These are phyloP conservation scores for Nothocercus nigrocapillus DNA, from an alignment of 2,113 vertebrate genomes.

Conservation along the genomic window DNA sequence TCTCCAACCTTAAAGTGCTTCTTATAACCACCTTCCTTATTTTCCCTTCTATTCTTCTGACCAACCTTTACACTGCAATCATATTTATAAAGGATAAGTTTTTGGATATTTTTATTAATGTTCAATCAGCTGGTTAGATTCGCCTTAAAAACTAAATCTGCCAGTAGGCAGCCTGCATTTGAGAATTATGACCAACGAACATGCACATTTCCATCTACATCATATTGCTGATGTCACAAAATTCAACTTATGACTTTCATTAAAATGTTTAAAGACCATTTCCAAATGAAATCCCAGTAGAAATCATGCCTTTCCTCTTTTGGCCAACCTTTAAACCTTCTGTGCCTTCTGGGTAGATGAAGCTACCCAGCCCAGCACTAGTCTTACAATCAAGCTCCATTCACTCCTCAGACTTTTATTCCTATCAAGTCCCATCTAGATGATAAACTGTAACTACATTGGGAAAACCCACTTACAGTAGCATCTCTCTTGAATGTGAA, in stretches of 20 bases:
- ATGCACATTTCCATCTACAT: neutral
- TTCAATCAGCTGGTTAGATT: neutral
- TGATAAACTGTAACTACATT: neutral
- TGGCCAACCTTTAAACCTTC: neutral
- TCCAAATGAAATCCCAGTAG: neutral
- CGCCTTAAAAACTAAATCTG: neutral
- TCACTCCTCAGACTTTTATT: neutral
- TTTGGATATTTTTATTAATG: neutral
- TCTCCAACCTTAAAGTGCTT: neutral
- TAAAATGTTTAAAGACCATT: constrained; percentile 9
- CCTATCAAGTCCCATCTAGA: neutral
- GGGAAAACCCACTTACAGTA: neutral
- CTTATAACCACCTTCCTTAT: neutral
- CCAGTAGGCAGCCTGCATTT: neutral
- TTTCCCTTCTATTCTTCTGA: neutral
- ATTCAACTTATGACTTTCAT: neutral
- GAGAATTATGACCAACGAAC: neutral
- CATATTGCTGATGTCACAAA: constrained; percentile 2
- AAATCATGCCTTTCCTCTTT: neutral
- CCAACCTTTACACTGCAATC: constrained; percentile 10
- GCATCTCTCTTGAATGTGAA: neutral
- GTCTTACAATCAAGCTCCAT: neutral
- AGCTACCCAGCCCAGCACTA: neutral
- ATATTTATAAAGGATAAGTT: neutral
- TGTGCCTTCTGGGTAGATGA: accelerated